Base-by-base conservation (phyloP, 2,888 invertebrate species). In the Conistra vaccinii region DNA sequence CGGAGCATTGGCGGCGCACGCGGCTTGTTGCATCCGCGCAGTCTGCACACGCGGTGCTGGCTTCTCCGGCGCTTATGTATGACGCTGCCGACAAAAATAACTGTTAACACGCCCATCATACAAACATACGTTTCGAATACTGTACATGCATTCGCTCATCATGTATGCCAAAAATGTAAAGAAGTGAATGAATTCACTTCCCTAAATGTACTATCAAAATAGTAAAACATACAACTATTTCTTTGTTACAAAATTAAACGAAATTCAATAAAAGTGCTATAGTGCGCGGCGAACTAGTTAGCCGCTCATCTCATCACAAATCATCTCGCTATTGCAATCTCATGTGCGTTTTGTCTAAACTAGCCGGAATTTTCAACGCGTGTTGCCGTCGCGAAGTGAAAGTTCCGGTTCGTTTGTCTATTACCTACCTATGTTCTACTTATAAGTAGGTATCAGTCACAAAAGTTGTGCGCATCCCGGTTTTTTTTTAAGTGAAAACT, bases 1-100 rank as follows among this genome's bases (percentile, higher is more conserved):
- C 88, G 7, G 87, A 85, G 51, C 87, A 84, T 6, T 84, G 87
- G 7, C 84, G 86, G 5, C 87, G 86, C 48, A 80, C 62, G n/a
- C 29, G 39, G 14, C 45, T 58, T 35, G 35, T 77, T 66, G 39
- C 63, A 12, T 42, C 73, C n/a, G 69, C 42, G 65, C 51, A 66
- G 4, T 9, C 42, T 3, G 65, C 58, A 23, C 69, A 75, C 69
- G 80, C 83, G 73, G 55, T 87, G 12, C 42, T 55, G 78, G 81
- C 90, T 35, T 93, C 94, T 3, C 90, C 90, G 23, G 35, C 57
- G 45, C 93, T 93, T 51, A 89, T 88, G 76, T 87, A 88, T 9
- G 91, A 90, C 0, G 89, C 92, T 92, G 92, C 35, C 53, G 84
- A 90, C 85, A 92, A 90, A 58, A 53, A 81, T 2, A 60, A 53